Base-by-base conservation (phyloP, 2,888 invertebrate species). In the Trilocha varians region DNA sequence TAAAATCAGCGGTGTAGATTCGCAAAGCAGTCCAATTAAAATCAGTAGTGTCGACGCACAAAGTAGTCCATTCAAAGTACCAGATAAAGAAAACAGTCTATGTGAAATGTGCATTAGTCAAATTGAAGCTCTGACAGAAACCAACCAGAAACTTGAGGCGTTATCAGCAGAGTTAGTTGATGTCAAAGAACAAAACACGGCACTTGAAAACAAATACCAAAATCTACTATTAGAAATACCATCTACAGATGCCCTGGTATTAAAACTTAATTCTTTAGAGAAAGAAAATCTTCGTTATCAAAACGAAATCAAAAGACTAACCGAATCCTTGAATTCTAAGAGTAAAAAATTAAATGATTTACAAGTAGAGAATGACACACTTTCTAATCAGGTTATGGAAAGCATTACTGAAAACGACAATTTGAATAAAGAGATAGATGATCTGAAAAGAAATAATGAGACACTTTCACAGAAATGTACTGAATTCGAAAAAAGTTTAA, bases 341-440 rank as follows among this genome's bases (percentile, higher is more conserved):
- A 62, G 51, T 41, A 49, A 52, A 33, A 51, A 78, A 50, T 49
- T 86, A 15, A 55, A 65, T 41, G 61, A 57, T 16, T 65, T 89
- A 45, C 87, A 87, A 65, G 67, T 70, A 11, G 88, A 88, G 64
- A 84, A 87, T 53, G 86, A 88, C 49, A 68, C 73, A 37, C 65
- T 90, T 16, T 89, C 90, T 0, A 86, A 76, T 33, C 82, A 88
- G 60, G 52, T 91, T 2, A 86, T 89, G 69, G 90, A 90, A 37
- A 84, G 69, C 45, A 75, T 89, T 39, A 82, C 87, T 40, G 90
- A 90, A 49, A 71, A 69, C 13, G 88, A 89, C 39, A 57, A 64
- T 18, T 64, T 89, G 3, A 86, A 71, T 44, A 70, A 71, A 47
- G 71, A 79, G 50, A 47, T 84, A n/a, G 54, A 69, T 32, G 48